Evolutionary conservation across 2,888 invertebrate genomes (phyloP).

Genomic region (Strigamia maritima): DNA sequence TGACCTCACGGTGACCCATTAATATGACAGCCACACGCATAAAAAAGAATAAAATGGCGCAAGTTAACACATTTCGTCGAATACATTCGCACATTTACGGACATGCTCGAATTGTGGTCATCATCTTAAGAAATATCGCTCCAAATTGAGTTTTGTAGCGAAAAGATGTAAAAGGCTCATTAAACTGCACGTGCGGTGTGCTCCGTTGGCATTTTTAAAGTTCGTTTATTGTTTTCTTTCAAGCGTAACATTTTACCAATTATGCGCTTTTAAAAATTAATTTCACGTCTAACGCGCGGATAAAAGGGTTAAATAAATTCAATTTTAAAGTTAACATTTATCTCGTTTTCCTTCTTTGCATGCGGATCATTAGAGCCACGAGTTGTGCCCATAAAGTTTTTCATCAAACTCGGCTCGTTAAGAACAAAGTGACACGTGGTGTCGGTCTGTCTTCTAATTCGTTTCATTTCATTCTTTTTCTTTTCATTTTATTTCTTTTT

Average conservation of each 20-base stretch:
- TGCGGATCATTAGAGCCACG: conserved; percentile 19
- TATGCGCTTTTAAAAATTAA: conserved; percentile 8
- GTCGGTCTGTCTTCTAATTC: conserved; percentile 26
- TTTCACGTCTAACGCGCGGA: background rate
- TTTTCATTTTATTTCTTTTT: background rate
- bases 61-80: background rate
- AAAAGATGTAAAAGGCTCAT: background rate
- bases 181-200: conserved; percentile 8
- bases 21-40: conserved; percentile 5
- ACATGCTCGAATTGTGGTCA: background rate
- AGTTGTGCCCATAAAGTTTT: conserved; percentile 30
- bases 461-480: background rate
- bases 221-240: conserved; percentile 6
- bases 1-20: conserved; percentile 1
- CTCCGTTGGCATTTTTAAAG: background rate
- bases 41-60: background rate
- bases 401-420: conserved; percentile 27
- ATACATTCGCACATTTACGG: background rate
- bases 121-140: background rate
- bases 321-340: background rate
- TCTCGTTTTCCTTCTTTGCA: background rate
- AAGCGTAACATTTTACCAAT: background rate
- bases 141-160: conserved; percentile 18
- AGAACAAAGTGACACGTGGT: conserved; percentile 23
- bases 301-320: background rate